Conservation (phyloP, 2,888 invertebrate genomes). For the Tenthredo distinguenda region DNA sequence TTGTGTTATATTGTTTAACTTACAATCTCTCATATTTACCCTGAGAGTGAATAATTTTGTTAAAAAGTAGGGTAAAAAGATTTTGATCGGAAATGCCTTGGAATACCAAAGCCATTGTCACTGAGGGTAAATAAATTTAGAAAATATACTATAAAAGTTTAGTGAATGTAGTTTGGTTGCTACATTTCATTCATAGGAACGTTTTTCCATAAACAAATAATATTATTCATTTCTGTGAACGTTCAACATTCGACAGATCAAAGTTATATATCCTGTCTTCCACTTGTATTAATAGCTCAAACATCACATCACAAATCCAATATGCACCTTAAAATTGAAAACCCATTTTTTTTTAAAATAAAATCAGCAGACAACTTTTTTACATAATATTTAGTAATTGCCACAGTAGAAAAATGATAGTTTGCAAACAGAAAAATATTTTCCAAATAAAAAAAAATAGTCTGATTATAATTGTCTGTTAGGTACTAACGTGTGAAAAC, state of each 20-base stretch:
- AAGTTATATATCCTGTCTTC: constrained; percentile 38
- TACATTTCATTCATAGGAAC: constrained; percentile 47
- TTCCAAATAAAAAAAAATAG: background rate
- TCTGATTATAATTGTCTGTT: constrained; percentile 7
- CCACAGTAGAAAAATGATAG: constrained; percentile 3
- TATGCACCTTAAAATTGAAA: constrained; percentile 44
- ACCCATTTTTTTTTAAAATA: background rate
- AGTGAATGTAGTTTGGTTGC: constrained; percentile 27
- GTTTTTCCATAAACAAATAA: constrained; percentile 42
- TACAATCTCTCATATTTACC: constrained; percentile 11
- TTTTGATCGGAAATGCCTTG: background rate
- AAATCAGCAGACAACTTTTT: constrained; percentile 26
- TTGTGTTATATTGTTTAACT: background rate
- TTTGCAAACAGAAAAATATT: background rate
- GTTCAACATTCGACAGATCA: constrained; percentile 48
- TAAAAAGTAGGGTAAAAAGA: background rate
- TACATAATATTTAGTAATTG: background rate
- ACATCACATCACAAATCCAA: constrained; percentile 47
- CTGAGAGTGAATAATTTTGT: constrained; percentile 29
- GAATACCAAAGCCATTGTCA: constrained; percentile 1
- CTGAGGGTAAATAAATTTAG: constrained; percentile 44
- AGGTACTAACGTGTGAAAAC: background rate
- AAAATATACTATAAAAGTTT: constrained; percentile 45
- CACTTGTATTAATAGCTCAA: constrained; percentile 11
- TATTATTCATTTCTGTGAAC: constrained; percentile 39